Evolutionary conservation across 2,888 invertebrate genomes (phyloP).

Genomic region (Tetramorium bicarinatum): DNA sequence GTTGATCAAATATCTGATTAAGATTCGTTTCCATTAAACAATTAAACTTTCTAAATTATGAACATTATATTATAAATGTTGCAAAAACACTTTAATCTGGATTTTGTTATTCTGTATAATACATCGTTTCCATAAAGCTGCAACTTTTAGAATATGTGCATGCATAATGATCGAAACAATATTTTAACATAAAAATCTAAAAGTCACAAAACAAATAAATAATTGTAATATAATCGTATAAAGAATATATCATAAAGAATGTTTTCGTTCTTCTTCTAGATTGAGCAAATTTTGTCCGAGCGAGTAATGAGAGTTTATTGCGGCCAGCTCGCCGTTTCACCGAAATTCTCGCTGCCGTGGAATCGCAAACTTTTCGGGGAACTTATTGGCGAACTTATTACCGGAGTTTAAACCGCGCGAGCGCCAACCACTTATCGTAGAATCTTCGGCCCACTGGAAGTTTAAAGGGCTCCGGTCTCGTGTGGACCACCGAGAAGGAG

Average conservation of each 20-base stretch:
- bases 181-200: not conserved
- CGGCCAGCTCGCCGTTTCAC: conserved; percentile 72
- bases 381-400: conserved; percentile 83
- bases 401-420: conserved; percentile 78
- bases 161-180: not conserved
- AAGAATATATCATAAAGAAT: conserved; percentile 7
- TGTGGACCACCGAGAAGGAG: conserved; percentile 50
- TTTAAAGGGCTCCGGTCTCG: conserved; percentile 75
- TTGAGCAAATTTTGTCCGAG: conserved; percentile 48
- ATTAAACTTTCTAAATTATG: not conserved
- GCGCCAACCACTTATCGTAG: conserved; percentile 78
- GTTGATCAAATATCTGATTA: not conserved
- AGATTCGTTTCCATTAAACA: not conserved
- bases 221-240: not conserved
- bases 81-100: not conserved
- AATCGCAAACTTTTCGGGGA: conserved; percentile 76
- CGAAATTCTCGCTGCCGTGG: conserved; percentile 60
- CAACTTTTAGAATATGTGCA: not conserved
- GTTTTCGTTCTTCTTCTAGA: not conserved
- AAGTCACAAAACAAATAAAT: not conserved
- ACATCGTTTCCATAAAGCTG: not conserved
- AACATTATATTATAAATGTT: not conserved
- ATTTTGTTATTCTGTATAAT: conserved; percentile 10
- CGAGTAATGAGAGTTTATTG: conserved; percentile 75
- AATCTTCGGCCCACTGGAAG: conserved; percentile 79